phyloP scores from a whole-genome alignment of 2,888 invertebrate genomes.

The Anarsia innoxiella region DNA sequence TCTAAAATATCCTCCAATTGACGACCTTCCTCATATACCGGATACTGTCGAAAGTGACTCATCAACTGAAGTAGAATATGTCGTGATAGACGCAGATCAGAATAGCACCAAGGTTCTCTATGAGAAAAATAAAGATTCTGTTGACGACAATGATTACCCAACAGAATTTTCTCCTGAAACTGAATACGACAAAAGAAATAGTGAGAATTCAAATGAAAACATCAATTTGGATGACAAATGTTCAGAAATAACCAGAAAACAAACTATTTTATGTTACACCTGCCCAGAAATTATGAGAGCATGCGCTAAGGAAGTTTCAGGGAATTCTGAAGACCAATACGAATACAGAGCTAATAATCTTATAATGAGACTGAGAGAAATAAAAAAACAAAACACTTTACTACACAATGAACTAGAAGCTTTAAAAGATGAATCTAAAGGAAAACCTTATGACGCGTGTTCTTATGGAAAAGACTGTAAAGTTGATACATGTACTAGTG shows the following conservation, averaged over 20 bases:
- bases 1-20: conserved; percentile 33
- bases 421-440: conserved; percentile 36
- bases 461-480: no score
- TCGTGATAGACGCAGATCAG: conserved; percentile 37
- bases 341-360: conserved; percentile 47
- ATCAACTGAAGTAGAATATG: conserved; percentile 43
- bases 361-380: conserved; percentile 51
- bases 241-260: conserved; percentile 17
- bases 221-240: no score
- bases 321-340: conserved; percentile 29
- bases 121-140: no score
- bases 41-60: conserved; percentile 39
- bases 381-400: conserved; percentile 52
- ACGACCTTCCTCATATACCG: conserved; percentile 29
- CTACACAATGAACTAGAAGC: conserved; percentile 42
- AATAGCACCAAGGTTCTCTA: conserved; percentile 32
- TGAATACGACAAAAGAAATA: conserved; percentile 18
- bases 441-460: conserved; percentile 21
- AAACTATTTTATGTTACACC: conserved; percentile 27
- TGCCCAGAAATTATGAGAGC: conserved; percentile 26
- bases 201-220: conserved; percentile 18
- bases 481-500: no score
- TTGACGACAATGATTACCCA: no score
- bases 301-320: conserved; percentile 15
- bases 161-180: conserved; percentile 30